Evolutionary conservation across 2,797 vertebrate species (phyloP).

Genomic region (Myioborus melanocephalus): DNA sequence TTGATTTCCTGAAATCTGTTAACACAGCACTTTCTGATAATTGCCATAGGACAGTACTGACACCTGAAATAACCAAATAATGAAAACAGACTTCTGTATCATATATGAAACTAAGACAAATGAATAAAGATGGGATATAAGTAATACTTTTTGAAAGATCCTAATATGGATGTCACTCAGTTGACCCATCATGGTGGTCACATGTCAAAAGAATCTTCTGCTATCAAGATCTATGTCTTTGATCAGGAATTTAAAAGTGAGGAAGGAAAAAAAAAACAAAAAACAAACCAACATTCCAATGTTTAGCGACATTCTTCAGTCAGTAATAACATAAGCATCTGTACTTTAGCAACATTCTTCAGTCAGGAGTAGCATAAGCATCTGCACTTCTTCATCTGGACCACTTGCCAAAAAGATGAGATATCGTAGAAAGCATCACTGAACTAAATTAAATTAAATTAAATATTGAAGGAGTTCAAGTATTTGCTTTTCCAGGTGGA

Average conservation of each 20-base stretch:
- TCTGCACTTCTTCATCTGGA: background rate
- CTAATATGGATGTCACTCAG: background rate
- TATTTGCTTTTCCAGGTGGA: background rate
- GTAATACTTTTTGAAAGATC: background rate
- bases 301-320: background rate
- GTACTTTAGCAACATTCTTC: background rate
- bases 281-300: background rate
- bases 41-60: background rate
- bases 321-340: background rate
- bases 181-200: background rate
- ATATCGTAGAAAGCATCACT: background rate
- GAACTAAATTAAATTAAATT: background rate
- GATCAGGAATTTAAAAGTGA: background rate
- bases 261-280: background rate
- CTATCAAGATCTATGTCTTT: background rate
- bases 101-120: background rate
- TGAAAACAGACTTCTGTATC: background rate
- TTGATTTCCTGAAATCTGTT: background rate
- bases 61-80: background rate
- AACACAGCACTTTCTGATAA: background rate
- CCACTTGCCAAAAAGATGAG: background rate
- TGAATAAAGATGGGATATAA: background rate
- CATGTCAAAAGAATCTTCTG: background rate
- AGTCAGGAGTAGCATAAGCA: background rate
- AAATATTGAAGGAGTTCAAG: background rate